Percentiles rank a stretch among this genome's conserved stretches.
Evolutionary conservation across 1,140 invertebrate genomes (phyloP).

Genomic region (Octopus sinensis): DNA sequence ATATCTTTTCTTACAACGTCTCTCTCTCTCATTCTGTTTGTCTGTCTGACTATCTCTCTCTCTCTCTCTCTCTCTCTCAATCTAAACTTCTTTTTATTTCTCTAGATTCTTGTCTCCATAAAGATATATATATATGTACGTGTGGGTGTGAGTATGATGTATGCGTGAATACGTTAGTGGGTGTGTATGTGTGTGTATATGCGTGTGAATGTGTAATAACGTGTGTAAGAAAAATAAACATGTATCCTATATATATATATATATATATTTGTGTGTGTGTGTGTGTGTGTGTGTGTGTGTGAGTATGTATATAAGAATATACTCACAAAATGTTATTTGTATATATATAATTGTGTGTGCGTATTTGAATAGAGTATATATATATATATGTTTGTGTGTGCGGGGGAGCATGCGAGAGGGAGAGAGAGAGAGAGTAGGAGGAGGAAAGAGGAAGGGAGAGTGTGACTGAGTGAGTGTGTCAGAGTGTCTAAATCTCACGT

Average conservation of each 20-base stretch:
- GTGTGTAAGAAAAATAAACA: background rate
- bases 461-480: too few relatives aligned
- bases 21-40: too few relatives aligned
- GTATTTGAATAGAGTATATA: background rate
- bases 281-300: background rate
- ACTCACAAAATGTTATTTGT: background rate
- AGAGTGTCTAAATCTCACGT: too few relatives aligned
- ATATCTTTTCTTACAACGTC: too few relatives aligned
- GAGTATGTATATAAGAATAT: background rate
- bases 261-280: background rate
- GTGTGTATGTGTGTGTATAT: background rate
- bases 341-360: background rate
- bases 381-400: background rate
- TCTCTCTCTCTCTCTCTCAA: too few relatives aligned
- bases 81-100: too few relatives aligned
- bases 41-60: too few relatives aligned
- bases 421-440: background rate
- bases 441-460: too few relatives aligned
- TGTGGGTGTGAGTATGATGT: background rate
- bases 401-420: background rate
- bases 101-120: too few relatives aligned
- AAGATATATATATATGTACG: background rate
- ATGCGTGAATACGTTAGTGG: background rate
- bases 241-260: background rate
- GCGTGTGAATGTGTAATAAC: background rate